Base-by-base conservation (phyloP, 2,797 vertebrate species). In the Scleropages formosus region DNA sequence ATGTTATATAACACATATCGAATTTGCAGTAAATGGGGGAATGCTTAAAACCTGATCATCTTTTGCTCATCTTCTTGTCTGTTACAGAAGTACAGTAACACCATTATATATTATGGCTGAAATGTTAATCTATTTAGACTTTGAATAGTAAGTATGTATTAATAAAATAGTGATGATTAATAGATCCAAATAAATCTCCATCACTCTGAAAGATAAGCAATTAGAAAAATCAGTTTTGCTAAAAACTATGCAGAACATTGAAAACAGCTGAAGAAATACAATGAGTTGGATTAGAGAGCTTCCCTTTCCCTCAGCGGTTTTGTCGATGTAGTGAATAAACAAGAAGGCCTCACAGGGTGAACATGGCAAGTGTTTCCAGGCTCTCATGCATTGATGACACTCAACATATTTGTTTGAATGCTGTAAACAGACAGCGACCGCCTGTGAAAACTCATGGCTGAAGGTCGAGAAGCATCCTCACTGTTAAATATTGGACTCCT, bases 301-400 rank as follows among this genome's bases (percentile, higher is more conserved):
- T 15, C 46, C 49, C n/a, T 69, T 15, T 51, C 1, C 66, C 66
- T 16, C 20, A 47, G 46, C 44, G 46, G 39, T 16, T 13, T 68
- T 68, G 66, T n/a, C 68, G 46, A 20, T 47, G 66, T 44, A 22
- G 20, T 49, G 66, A 68, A 18, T 46, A 69, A 22, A 13, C 66
- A 68, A 56, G 53, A 18, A 39, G 53, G 12, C 66, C 66, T 39
- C 64, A 64, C 15, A 13, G 63, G 27, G 65, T 65, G 63, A 31
- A 65, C 65, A 18, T 31, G 15, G 44, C 63, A n/a, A 20, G n/a
- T 9, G 47, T 8, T 49, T 24, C 49, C 46, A 24, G 46, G 22
- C 47, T 26, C 49, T 70, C 46, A 53, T 0, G 0, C 24, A 8
- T 16, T 70, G 67, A 47, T 46, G 16, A 46, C 20, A 13, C 47